These are phyloP conservation scores for Antedon bifida DNA, from an alignment of 35 echinoderm and acorn worm genomes.

Conservation along the genomic window DNA sequence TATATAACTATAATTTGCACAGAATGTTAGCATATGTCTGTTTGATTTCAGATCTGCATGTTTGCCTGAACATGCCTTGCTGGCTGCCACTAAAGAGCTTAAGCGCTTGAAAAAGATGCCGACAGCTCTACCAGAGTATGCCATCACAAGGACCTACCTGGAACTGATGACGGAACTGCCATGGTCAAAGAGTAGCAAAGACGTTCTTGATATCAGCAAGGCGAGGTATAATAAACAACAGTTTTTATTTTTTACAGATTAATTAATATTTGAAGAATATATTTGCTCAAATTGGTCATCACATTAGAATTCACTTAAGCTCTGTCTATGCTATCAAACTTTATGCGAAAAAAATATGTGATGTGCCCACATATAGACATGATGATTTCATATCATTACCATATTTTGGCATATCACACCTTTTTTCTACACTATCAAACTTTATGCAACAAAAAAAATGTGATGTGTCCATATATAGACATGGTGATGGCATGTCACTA, in stretches of 20 bases:
- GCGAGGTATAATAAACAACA: slow-evolving; percentile 60
- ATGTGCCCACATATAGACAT: too few relatives aligned
- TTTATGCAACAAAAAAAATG: too few relatives aligned
- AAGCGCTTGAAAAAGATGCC: slow-evolving; percentile 97
- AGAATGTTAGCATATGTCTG: not conserved
- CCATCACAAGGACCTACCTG: slow-evolving; percentile 81
- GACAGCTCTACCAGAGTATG: slow-evolving; percentile 86
- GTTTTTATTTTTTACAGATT: not conserved
- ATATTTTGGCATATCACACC: too few relatives aligned
- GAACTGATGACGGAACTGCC: slow-evolving; percentile 92
- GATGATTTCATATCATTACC: too few relatives aligned
- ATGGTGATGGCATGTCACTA: too few relatives aligned
- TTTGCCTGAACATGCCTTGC: slow-evolving; percentile 76
- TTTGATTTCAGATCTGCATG: slow-evolving; percentile 40
- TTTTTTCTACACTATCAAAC: too few relatives aligned
- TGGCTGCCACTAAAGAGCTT: slow-evolving; percentile 78
- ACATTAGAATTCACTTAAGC: too few relatives aligned
- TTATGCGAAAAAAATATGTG: too few relatives aligned
- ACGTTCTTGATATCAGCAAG: slow-evolving; percentile 75
- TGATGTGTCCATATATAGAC: too few relatives aligned
- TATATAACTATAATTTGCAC: too few relatives aligned
- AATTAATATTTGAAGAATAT: not conserved
- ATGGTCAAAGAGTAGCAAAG: slow-evolving; percentile 81
- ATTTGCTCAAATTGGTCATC: too few relatives aligned
- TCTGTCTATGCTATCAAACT: too few relatives aligned